These are phyloP conservation scores for Cyphomyrus discorhynchus DNA, from an alignment of 2,113 vertebrate species.

Conservation along the genomic window DNA sequence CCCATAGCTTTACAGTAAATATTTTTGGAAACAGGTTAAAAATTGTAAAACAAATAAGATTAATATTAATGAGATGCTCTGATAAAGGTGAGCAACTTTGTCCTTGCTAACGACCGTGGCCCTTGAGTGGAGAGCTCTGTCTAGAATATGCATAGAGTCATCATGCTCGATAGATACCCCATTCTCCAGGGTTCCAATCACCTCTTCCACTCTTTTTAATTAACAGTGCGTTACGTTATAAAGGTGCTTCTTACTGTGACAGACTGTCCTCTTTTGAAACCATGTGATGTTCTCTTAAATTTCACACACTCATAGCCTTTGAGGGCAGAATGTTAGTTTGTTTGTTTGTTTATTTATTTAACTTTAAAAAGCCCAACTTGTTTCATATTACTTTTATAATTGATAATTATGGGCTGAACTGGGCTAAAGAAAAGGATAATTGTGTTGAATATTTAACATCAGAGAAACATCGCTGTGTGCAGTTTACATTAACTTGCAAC, in stretches of 20 bases:
- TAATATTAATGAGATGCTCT: not conserved
- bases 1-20: not conserved
- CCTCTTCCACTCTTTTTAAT: not conserved
- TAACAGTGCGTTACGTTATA: not conserved
- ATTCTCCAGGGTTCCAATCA: not conserved
- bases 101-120: not conserved
- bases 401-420: not conserved
- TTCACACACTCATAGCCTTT: not conserved
- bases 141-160: not conserved
- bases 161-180: not conserved
- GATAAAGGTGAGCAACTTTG: not conserved
- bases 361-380: too few species aligned
- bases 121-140: not conserved
- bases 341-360: too few species aligned
- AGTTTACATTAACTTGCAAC: not conserved
- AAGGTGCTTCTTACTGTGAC: not conserved
- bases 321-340: not conserved
- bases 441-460: not conserved
- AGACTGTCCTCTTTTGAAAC: not conserved
- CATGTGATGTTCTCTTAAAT: not conserved
- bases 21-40: not conserved
- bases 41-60: not conserved
- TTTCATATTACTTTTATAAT: too few species aligned
- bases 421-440: not conserved
- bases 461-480: not conserved